Base-by-base conservation (phyloP, 2,113 vertebrate genomes). In the Megaceryle maxima region DNA sequence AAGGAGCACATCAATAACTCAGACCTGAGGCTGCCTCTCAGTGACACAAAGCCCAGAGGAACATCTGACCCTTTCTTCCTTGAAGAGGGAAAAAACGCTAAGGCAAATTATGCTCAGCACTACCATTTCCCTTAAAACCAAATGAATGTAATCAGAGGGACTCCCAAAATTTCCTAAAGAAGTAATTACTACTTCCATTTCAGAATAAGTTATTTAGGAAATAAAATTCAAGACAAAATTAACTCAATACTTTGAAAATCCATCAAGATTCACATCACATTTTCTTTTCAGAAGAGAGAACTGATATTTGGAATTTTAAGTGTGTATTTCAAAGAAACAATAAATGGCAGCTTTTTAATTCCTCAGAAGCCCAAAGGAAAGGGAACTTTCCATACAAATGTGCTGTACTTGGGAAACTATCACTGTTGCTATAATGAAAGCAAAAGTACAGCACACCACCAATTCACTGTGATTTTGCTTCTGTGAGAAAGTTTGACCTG, bases 261-360 rank as follows among this genome's bases (percentile, higher is more conserved):
- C 57, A 94, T 96, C 91, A 83, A 64, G 83, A 96, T 96, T 96
- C 94, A 73, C 66, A 59, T 78, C 90, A 88, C 84, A 88, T 60
- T 87, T 70, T 39, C 37, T 77, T 94, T 90, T 83, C 74, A 87
- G 76, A 94, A 94, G 44, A 1, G 1, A 92, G 90, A 92, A 96
- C 53, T 70, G 83, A 46, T 87, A 94, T 92, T 90, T 92, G 57
- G 94, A 95, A 94, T 93, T 88, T 94, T 81, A 95, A 94, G 83
- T n/a, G 66, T 69, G 48, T 29, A 84, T 94, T 94, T 96, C 95
- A 97, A 94, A 95, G 88, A 88, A 95, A 91, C 53, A 88, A 72
- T 93, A 96, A 96, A 96, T 56, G 95, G 68, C 74, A 83, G 70
- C 44, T 96, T 93, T 92, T 92, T 88, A 89, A 88, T 92, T 88